Base-by-base conservation (phyloP, 2,888 invertebrate genomes). In the Parasteatoda lunata region DNA sequence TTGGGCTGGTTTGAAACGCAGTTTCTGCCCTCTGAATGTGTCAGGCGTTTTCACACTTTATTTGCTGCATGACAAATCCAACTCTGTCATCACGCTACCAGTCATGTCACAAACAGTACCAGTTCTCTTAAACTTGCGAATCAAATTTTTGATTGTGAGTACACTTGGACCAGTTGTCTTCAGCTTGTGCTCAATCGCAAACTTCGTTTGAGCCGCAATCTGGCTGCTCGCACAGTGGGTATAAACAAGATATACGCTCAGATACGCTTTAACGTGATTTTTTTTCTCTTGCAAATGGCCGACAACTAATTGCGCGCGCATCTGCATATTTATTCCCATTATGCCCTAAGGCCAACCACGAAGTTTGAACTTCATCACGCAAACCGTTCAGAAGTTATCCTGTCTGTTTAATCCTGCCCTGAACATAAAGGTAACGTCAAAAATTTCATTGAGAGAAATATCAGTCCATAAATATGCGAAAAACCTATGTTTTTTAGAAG, bases 111-210 rank as follows among this genome's bases (percentile, higher is more conserved):
- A 66, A 66, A 66, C 66, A 66, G 1, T 13, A 66, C 5, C 1
- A 66, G 66, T 66, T 66, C 66, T 66, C 66, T 66, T 15, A 66
- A n/a, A 66, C 66, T 66, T 4, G 66, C 66, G 15, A 66, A 66
- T 66, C 66, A 66, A 66, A 66, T 66, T 66, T 15, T 66, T 66
- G 66, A 66, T 66, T n/a, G 5, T 66, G n/a, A 4, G 4, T 15
- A 66, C n/a, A n/a, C 5, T 66, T 66, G 66, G 9, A 66, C 66
- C 66, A 15, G 5, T 66, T 66, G 66, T 66, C 66, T 66, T 66
- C 9, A 66, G n/a, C 66, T 66, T 5, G 66, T 4, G 6, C 13
- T 66, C 5, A 4, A 15, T 66, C 5, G n/a, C n/a, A 66, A 66
- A 66, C 3, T 13, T 66, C 66, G n/a, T 66, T 66, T 66, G 13